Evolutionary conservation across 2,797 vertebrate genomes (phyloP).

Genomic region (Geotrypetes seraphini): DNA sequence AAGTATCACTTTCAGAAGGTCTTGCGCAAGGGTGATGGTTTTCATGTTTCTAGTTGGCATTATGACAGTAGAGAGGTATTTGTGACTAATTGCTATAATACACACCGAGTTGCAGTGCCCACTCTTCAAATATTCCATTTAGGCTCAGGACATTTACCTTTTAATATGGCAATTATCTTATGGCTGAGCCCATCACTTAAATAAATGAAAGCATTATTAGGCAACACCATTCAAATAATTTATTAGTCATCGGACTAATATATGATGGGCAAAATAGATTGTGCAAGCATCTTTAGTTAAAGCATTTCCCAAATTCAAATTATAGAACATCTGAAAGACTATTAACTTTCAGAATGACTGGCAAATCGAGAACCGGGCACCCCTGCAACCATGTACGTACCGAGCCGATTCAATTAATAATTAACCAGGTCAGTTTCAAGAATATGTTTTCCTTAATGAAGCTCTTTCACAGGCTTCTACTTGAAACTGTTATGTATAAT

Average conservation of each 20-base stretch:
- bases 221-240: too few relatives aligned
- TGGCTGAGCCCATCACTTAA: too few relatives aligned
- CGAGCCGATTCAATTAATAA: conserved; percentile 1
- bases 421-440: background rate
- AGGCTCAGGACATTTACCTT: too few relatives aligned
- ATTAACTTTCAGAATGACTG: background rate
- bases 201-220: too few relatives aligned
- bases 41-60: conserved; percentile 2
- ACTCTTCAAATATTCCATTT: too few relatives aligned
- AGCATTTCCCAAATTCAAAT: background rate
- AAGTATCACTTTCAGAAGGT: conserved; percentile 1
- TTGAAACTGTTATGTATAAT: conserved; percentile 8
- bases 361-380: background rate
- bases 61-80: background rate
- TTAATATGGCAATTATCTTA: too few relatives aligned
- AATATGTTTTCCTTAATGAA: conserved; percentile 9
- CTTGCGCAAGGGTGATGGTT: background rate
- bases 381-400: background rate
- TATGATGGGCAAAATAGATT: too few relatives aligned
- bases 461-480: conserved; percentile 1
- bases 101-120: too few relatives aligned
- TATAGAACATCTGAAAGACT: background rate
- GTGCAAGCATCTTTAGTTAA: too few relatives aligned
- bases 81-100: conserved; percentile 3
- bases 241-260: too few relatives aligned